Conservation (phyloP, 2,113 vertebrate genomes). For the Cochlearius cochlearius region DNA sequence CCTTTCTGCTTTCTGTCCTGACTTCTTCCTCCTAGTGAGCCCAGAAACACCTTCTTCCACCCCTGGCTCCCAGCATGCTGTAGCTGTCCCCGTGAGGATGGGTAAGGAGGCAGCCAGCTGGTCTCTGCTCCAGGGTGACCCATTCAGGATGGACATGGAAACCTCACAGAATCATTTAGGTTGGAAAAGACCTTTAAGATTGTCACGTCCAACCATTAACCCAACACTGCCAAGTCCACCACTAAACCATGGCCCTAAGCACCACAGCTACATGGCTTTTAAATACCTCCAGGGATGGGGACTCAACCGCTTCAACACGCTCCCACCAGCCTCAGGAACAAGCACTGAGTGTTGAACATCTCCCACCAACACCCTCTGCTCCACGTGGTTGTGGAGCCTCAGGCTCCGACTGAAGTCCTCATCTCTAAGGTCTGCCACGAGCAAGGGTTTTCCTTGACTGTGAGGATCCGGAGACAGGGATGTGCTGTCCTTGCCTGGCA, state of each 20-base stretch:
- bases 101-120: background rate
- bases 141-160: background rate
- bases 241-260: too few relatives aligned
- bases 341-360: background rate
- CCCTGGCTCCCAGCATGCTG: accelerated
- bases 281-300: too few relatives aligned
- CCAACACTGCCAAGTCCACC: too few relatives aligned
- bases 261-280: too few relatives aligned
- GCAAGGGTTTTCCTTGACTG: background rate
- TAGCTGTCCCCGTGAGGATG: accelerated
- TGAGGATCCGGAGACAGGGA: background rate
- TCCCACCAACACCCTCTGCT: background rate
- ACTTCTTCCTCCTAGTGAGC: background rate
- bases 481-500: background rate
- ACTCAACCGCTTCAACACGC: accelerated
- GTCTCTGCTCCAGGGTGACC: background rate
- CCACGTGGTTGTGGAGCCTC: background rate
- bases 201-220: too few relatives aligned
- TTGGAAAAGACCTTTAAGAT: too few relatives aligned
- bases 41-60: background rate
- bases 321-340: background rate
- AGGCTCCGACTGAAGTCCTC: background rate
- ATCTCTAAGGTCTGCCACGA: background rate
- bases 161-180: background rate
- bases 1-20: background rate